A percentile compares a stretch with the other conserved stretches of the same genome.
Evolutionary conservation across 2,797 vertebrate species (phyloP).

Genomic region (Coranthus polyacanthus): DNA sequence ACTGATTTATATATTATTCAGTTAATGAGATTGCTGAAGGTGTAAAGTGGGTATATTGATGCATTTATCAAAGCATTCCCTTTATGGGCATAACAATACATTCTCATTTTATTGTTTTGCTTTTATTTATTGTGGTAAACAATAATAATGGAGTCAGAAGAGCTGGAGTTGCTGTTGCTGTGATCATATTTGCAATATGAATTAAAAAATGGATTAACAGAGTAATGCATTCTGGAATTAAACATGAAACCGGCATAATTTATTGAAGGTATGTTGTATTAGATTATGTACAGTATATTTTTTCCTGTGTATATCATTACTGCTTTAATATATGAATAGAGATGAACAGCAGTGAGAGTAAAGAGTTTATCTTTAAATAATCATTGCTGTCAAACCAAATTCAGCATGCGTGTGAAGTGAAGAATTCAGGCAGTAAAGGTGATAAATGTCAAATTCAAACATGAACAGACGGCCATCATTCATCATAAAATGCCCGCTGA

Average conservation of each 20-base stretch:
- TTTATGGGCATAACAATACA: background rate
- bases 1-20: slow-evolving; percentile 13
- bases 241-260: background rate
- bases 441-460: background rate
- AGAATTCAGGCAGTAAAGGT: background rate
- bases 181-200: background rate
- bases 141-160: background rate
- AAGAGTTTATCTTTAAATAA: background rate
- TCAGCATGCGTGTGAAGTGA: background rate
- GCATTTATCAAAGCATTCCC: slow-evolving; percentile 10
- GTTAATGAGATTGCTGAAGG: background rate
- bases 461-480: background rate
- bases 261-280: background rate
- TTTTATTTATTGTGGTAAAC: background rate
- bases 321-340: background rate
- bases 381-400: slow-evolving; percentile 1
- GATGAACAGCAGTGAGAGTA: background rate
- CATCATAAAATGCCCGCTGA: background rate
- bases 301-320: background rate
- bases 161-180: background rate
- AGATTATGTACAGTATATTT: background rate
- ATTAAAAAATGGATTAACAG: background rate
- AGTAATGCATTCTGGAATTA: background rate
- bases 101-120: background rate
- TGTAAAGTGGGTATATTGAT: background rate